Evolutionary conservation across 2,113 vertebrate genomes (phyloP), one percentile per base, ranked within the genome.

Genomic region (Psettodes erumei): DNA sequence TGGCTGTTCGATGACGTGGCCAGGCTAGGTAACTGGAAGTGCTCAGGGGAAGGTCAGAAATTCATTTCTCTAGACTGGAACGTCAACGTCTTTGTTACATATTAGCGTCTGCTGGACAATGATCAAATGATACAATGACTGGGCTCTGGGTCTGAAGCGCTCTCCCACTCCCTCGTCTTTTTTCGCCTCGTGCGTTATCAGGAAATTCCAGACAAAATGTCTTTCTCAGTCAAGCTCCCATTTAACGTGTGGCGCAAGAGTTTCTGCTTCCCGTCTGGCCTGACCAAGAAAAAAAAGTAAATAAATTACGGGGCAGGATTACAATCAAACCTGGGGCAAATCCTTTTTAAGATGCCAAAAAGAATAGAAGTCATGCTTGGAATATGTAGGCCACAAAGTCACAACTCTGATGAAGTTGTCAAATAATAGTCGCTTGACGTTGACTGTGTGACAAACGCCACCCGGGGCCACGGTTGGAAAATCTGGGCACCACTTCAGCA

Each of bases 71-170:
- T 13, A 38, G 13, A 25, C 42, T 23, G 15, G 27, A 25, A 50
- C 16, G 45, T 54, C 21, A 58, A 25, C 16, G 18, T 3, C 19
- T 10, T 25, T 47, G 27, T 50, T 50, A 32, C 33, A 30, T 23
- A 59, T 50, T 25, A 61, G 43, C 28, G 16, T 48, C 35, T 10
- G 12, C 33, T 33, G 42, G 56, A 72, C 56, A 55, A 47, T 83
- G 48, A 77, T 56, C 4, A 81, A 81, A 80, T 71, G 0, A 43
- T 64, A 63, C 7, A 65, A 43, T 47, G 40, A 23, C 48, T 71
- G 1, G 4, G 33, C 21, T 78, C 65, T 67, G 47, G 5, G 38
- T 59, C 28, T 5, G 12, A 70, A 38, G 32, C 13, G 45, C 18
- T 56, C n/a, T 18, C 6, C 2, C 30, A 64, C 61, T 68, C 58